Conservation (phyloP, 2,888 invertebrate genomes). For the Mylabris sibirica region DNA sequence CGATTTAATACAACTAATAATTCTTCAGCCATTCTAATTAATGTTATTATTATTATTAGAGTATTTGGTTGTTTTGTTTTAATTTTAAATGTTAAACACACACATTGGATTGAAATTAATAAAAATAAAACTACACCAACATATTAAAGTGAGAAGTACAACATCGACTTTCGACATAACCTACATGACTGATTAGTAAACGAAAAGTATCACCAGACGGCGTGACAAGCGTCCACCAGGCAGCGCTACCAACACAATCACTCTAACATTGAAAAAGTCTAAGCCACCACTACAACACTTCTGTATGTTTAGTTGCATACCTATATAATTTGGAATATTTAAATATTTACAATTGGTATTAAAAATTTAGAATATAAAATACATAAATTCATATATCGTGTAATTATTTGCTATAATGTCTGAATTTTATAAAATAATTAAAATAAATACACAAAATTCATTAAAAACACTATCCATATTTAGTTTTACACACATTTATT, state of each 20-base stretch:
- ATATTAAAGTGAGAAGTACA: slow-evolving; percentile 39
- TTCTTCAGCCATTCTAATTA: slow-evolving; percentile 80
- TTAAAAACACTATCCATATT: too few species aligned
- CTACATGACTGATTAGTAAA: slow-evolving; percentile 53
- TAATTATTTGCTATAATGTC: too few species aligned
- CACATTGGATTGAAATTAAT: slow-evolving; percentile 38
- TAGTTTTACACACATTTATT: too few species aligned
- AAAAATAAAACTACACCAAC: slow-evolving; percentile 39
- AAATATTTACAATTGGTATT: too few species aligned
- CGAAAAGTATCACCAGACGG: slow-evolving; percentile 42
- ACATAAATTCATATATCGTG: too few species aligned
- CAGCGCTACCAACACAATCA: background rate
- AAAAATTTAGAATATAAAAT: too few species aligned
- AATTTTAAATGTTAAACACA: slow-evolving; percentile 23
- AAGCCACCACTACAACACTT: too few species aligned
- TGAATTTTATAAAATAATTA: too few species aligned
- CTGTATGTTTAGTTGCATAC: too few species aligned
- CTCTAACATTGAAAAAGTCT: too few species aligned
- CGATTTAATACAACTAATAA: slow-evolving; percentile 87
- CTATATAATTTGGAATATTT: too few species aligned
- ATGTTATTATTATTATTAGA: slow-evolving; percentile 34
- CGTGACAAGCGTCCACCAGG: slow-evolving; percentile 30
- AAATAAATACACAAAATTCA: too few species aligned
- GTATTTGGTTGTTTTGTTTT: background rate
- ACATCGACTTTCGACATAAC: slow-evolving; percentile 53